phyloP scores from a whole-genome alignment of 2,113 vertebrate genomes.

The Drymodes brunneopygia region DNA sequence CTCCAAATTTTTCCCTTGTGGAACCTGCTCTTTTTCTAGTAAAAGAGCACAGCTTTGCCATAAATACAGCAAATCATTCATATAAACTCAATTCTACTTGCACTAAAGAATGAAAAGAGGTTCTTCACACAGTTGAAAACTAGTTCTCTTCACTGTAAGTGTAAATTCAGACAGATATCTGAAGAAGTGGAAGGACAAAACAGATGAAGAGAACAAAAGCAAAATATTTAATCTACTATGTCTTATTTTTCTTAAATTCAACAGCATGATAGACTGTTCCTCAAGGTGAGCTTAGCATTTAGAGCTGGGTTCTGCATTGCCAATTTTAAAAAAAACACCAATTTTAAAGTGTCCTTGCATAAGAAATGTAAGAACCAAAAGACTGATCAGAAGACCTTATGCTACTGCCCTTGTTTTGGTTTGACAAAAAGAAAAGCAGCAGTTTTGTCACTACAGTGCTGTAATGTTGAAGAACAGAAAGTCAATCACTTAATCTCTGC shows the following conservation, averaged over 20 bases:
- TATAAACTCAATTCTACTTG: neutral
- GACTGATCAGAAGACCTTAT: neutral
- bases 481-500: neutral
- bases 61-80: neutral
- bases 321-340: neutral
- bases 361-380: neutral
- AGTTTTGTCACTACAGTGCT: neutral
- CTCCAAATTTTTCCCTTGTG: neutral
- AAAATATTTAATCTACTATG: neutral
- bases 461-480: neutral
- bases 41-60: neutral
- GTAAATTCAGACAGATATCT: neutral
- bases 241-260: neutral
- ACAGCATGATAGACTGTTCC: neutral
- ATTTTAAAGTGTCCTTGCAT: neutral
- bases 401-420: neutral
- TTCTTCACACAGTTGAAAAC: neutral
- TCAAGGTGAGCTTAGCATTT: neutral
- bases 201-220: neutral
- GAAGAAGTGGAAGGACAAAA: neutral
- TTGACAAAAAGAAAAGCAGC: neutral
- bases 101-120: neutral
- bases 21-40: neutral
- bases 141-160: neutral
- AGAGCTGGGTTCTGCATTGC: neutral